Evolutionary conservation across 53 echinoderm and acorn worm genomes (phyloP), one percentile per base, ranked within the genome.

Genomic region (Apostichopus leukothele): DNA sequence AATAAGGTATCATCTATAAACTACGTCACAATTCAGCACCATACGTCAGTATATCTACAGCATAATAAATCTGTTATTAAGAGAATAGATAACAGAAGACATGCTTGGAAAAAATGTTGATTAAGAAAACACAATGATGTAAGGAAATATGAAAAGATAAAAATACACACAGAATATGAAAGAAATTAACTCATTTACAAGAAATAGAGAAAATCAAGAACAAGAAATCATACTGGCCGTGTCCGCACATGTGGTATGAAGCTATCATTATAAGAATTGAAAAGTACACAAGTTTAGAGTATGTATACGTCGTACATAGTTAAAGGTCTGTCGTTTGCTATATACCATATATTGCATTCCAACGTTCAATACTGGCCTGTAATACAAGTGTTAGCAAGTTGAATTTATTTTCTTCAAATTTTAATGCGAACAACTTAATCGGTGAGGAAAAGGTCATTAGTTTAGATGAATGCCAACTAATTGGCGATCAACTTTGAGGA

Each of bases 11-110:
- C 20, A 75, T 75, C 75, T 55, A 84, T 59, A 84, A 11, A 16
- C 84, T 84, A 84, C 84, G 55, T 84, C 84, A 84, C 84, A 60
- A 84, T 84, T 84, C 84, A 84, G 84, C 84, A 84, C 84, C 84
- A 84, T 84, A 63, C 84, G 84, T 84, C 84, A 84, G 84, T 84
- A 25, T 39, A 84, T 79, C 79, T 79, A 79, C 79, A 53, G 53
- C 11, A 79, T 79, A 52, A 13, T 7, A 63, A 63, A 11, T 63
- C 79, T 79, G 51, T 53, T 51, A 53, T 79, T 16, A 51, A n/a
- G 39, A 39, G 39, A 39, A 53, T 50, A 53, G 51, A 51, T 50
- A 79, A 79, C 79, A 79, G 79, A 79, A 79, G 39, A 79, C 21
- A 84, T 63, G 63, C 63, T 63, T 63, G 16, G 63, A 63, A 63